Evolutionary conservation across 1,140 invertebrate species (phyloP).

Genomic region (Brachionus manjavacas): DNA sequence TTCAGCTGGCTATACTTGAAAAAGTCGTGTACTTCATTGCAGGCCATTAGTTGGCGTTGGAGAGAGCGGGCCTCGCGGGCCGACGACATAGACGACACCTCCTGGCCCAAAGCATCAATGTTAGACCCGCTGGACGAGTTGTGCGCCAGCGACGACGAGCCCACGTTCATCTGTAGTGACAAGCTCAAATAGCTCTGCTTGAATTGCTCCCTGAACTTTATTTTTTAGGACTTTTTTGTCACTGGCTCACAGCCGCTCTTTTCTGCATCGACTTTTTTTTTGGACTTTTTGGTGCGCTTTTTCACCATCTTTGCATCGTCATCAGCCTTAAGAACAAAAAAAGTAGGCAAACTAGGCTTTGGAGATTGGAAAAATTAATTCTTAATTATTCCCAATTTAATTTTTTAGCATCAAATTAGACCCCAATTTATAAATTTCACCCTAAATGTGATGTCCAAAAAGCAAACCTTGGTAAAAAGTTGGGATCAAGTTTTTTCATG

Average conservation of each 20-base stretch:
- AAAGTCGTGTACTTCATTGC: conserved; percentile 20
- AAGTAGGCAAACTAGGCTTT: no score
- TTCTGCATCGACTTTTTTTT: neutral
- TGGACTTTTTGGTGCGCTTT: neutral
- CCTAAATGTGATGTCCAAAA: no score
- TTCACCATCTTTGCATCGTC: neutral
- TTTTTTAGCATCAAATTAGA: no score
- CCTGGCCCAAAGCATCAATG: neutral
- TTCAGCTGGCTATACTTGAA: conserved; percentile 49
- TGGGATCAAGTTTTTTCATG: no score
- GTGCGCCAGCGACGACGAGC: neutral
- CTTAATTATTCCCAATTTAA: no score
- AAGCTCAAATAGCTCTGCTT: neutral
- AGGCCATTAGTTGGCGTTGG: conserved; percentile 37
- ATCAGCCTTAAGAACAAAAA: no score
- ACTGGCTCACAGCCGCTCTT: neutral
- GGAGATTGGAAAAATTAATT: no score
- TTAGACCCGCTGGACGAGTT: neutral
- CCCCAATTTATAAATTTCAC: no score
- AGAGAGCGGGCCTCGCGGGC: conserved; percentile 5
- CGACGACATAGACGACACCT: neutral
- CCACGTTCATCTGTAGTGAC: neutral
- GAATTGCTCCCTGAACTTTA: neutral
- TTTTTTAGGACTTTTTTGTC: neutral
- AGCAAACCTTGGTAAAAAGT: no score